A percentile compares a stretch with the other conserved stretches of the same genome.
Conservation (phyloP, 2,113 vertebrate genomes). For the Malurus elegans region DNA sequence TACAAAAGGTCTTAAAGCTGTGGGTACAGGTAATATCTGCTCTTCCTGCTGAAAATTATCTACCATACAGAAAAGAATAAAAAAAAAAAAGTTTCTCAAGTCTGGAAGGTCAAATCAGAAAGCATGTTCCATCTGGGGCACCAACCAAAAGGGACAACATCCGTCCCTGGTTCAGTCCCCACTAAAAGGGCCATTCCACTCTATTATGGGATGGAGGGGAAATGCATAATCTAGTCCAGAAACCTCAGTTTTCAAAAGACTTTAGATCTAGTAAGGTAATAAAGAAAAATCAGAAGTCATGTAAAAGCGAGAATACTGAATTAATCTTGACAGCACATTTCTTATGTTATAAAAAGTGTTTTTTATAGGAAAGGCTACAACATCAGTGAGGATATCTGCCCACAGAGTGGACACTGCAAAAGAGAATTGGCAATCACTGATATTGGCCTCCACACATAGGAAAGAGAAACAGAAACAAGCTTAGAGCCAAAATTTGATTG, state of each 20-base stretch:
- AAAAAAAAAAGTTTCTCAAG: background rate
- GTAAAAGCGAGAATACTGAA: background rate
- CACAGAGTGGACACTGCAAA: background rate
- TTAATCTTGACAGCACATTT: background rate
- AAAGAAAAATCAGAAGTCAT: background rate
- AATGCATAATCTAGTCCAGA: background rate
- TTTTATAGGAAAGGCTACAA: background rate
- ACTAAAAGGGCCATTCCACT: background rate
- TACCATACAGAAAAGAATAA: background rate
- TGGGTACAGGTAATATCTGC: background rate
- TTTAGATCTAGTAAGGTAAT: background rate
- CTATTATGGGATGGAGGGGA: background rate
- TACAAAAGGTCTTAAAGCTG: background rate
- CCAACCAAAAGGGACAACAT: background rate
- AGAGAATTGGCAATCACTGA: background rate
- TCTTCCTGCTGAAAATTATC: background rate
- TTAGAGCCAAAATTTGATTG: slow-evolving; percentile 3
- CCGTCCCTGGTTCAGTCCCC: background rate
- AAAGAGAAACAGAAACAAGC: background rate
- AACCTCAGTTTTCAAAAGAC: background rate
- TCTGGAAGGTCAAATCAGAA: background rate
- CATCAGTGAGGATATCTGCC: background rate
- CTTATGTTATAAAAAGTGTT: fast-evolving
- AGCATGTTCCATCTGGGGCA: background rate
- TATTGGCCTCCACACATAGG: background rate